Percentiles rank a stretch among this genome's conserved stretches.
These are phyloP conservation scores for Brachyhypopomus occidentalis DNA, from an alignment of 2,113 vertebrate genomes.

Conservation along the genomic window DNA sequence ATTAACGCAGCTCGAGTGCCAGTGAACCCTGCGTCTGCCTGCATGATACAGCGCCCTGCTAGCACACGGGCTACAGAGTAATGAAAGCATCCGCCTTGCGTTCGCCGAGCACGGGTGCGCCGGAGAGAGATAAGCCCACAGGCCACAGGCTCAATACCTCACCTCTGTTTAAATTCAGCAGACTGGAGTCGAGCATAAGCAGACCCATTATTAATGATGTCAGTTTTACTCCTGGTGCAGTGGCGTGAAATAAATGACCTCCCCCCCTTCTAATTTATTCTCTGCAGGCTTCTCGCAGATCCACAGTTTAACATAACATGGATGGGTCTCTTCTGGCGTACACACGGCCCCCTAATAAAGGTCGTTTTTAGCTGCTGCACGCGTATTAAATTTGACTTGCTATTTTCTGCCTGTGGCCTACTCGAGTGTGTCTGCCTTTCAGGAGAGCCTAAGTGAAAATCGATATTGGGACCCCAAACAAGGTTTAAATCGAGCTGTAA, in stretches of 20 bases:
- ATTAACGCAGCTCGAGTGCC: not conserved
- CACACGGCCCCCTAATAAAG: constrained; percentile 58
- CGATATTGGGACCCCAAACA: constrained; percentile 57
- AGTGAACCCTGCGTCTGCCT: not conserved
- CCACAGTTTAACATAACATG: constrained; percentile 57
- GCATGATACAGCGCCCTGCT: constrained; percentile 25
- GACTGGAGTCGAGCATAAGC: constrained; percentile 34
- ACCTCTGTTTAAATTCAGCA: constrained; percentile 48
- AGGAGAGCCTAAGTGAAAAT: constrained; percentile 60
- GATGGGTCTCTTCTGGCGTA: constrained; percentile 51
- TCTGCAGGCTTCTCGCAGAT: constrained; percentile 30
- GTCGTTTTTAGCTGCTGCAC: constrained; percentile 60
- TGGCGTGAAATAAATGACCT: constrained; percentile 58
- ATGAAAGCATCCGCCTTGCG: constrained; percentile 18
- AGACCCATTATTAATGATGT: constrained; percentile 60
- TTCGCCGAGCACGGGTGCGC: constrained; percentile 2
- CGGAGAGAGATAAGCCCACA: constrained; percentile 12
- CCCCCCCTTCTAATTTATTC: constrained; percentile 53
- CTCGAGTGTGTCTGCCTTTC: constrained; percentile 34
- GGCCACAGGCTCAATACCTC: constrained; percentile 37
- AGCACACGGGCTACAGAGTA: constrained; percentile 19
- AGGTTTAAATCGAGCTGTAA: constrained; percentile 60
- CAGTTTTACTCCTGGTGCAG: constrained; percentile 55
- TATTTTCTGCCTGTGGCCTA: constrained; percentile 52
- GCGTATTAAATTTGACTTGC: constrained; percentile 60